A percentile compares a stretch with the other conserved stretches of the same genome.
phyloP scores from a whole-genome alignment of 2,797 vertebrate genomes.

The Sebastolobus altivelis region DNA sequence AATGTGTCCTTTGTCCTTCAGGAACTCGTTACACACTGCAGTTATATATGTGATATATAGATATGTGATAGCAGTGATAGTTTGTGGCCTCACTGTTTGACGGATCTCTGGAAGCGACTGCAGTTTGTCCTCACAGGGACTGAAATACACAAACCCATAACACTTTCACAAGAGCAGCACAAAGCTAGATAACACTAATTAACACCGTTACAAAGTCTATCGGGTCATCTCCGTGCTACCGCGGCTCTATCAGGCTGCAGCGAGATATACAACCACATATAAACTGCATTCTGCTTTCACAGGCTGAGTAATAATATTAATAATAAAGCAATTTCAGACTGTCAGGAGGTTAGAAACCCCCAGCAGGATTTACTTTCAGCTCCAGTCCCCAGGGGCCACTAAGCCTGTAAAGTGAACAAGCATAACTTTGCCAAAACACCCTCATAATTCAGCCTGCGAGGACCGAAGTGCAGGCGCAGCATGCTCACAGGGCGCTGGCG shows the following conservation, averaged over 20 bases:
- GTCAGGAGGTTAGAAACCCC: slow-evolving; percentile 16
- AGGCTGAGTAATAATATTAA: slow-evolving; percentile 20
- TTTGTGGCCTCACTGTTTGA: neutral
- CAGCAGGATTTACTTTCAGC: slow-evolving; percentile 20
- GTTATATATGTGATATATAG: no score
- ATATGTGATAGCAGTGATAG: neutral
- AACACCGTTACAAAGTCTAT: neutral
- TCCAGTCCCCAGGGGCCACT: neutral
- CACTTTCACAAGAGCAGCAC: neutral
- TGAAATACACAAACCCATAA: neutral
- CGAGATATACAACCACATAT: neutral
- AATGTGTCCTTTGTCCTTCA: neutral
- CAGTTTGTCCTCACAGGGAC: neutral
- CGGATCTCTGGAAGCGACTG: neutral
- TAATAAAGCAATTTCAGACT: slow-evolving; percentile 38
- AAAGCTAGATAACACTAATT: slow-evolving; percentile 3
- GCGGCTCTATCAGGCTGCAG: slow-evolving; percentile 1
- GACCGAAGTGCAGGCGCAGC: slow-evolving; percentile 34
- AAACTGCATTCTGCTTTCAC: neutral
- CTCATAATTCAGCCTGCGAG: slow-evolving; percentile 51
- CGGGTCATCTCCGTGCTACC: neutral
- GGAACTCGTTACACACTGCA: neutral
- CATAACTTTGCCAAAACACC: slow-evolving; percentile 29
- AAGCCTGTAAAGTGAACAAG: slow-evolving; percentile 17
- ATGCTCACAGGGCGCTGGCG: slow-evolving; percentile 21